These are phyloP conservation scores for Phorcus lineatus DNA, from an alignment of 2,888 invertebrate genomes.

Conservation along the genomic window DNA sequence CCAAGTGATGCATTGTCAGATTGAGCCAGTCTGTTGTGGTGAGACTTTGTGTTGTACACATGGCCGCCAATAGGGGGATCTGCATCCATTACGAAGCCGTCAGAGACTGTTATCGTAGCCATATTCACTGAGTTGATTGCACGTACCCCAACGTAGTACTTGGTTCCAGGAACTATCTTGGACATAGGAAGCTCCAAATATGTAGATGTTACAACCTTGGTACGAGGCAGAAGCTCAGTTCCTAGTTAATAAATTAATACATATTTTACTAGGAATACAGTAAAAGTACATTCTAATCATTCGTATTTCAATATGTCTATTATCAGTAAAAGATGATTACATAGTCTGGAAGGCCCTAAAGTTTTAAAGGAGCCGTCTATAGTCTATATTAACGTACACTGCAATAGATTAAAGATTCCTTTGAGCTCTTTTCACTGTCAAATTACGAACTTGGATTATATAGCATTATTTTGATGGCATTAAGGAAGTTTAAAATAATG, in stretches of 20 bases:
- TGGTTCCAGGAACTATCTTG: constrained; percentile 37
- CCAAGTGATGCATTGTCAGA: background rate
- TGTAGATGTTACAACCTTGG: constrained; percentile 30
- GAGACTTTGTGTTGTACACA: constrained; percentile 4
- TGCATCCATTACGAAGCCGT: constrained; percentile 15
- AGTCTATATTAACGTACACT: no score
- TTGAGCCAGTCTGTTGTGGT: background rate
- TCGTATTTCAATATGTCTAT: no score
- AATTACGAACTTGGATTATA: no score
- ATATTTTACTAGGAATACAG: no score
- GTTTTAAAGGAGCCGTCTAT: no score
- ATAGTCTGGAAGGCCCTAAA: no score
- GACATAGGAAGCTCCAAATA: constrained; percentile 26
- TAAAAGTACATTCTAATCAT: no score
- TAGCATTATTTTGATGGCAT: no score
- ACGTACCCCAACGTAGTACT: constrained; percentile 42
- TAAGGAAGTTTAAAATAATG: no score
- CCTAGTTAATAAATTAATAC: constrained; percentile 28
- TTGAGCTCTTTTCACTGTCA: no score
- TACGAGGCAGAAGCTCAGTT: constrained; percentile 33
- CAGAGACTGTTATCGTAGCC: background rate
- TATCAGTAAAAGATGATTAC: no score
- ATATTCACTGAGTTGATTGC: constrained; percentile 35
- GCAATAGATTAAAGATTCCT: no score
- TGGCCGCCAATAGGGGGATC: background rate